Evolutionary conservation across 2,113 vertebrate species (phyloP), one percentile per base, ranked within the genome.

Genomic region (Hystrix cristata): DNA sequence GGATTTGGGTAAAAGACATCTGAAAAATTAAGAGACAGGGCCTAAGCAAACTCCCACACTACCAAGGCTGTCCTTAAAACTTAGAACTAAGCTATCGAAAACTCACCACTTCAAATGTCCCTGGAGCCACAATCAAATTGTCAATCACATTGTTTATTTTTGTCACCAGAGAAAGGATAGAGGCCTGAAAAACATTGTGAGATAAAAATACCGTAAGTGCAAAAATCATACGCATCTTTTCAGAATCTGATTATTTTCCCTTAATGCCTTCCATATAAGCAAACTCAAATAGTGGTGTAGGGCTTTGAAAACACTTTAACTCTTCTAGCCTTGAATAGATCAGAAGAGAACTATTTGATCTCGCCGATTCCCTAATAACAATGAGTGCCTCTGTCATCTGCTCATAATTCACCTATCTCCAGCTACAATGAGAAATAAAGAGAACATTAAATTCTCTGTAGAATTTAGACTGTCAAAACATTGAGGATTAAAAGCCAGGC

Each of bases 71-170:
- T 48, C 76, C 74, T 87, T 71, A 38, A 38, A 38, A 81, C 55
- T 72, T 67, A 79, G 13, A 29, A 59, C n/a, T 94, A 46, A 71
- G 11, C 90, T 87, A 96, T 71, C 46, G 96, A 85, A 85, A 60
- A 95, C 99, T 99, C 94, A 99, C 99, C 99, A 99, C 99, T 99
- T 99, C 99, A 85, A 99, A 99, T 7, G 99, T 99, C 0, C 99
- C 99, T 0, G 99, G 99, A 0, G 99, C 99, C 43, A 99, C 99
- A 0, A 99, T 99, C 90, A 99, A 97, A 94, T 99, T 99, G 95
- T 99, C 99, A 0, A 99, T 99, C 89, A 99, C 99, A 0, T 99
- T 99, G 98, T 99, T 99, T 96, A 99, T 99, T 98, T 99, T 99
- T 62, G 99, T 99, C 96, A 99, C 99, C 97, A 99, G 98, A 7